phyloP scores from a whole-genome alignment of 2,888 invertebrate species.

The Eristalis intricaria region DNA sequence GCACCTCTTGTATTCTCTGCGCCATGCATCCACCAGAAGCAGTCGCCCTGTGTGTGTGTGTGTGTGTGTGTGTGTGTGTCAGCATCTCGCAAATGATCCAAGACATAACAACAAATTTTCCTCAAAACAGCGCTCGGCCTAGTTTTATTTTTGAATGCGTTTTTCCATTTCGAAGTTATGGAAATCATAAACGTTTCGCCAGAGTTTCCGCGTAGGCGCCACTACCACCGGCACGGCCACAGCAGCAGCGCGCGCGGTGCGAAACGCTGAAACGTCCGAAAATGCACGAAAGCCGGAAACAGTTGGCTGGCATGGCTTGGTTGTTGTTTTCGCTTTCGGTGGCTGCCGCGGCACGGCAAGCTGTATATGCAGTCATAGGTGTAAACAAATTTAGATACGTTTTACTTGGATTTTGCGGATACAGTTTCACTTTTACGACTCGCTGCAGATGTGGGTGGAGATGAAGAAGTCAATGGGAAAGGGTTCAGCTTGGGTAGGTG shows the following conservation, averaged over 20 bases:
- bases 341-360: not conserved
- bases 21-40: not conserved
- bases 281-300: constrained; percentile 58
- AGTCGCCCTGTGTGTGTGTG: not conserved
- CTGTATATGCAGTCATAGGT: constrained; percentile 3
- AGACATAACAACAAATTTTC: not conserved
- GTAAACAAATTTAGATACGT: constrained; percentile 28
- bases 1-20: not conserved
- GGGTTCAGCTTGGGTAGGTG: constrained; percentile 5
- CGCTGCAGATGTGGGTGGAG: constrained; percentile 36
- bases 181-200: constrained; percentile 64
- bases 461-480: constrained; percentile 9
- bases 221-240: not conserved
- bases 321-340: not conserved
- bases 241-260: not conserved
- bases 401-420: constrained; percentile 47
- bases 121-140: constrained; percentile 3
- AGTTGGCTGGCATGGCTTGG: constrained; percentile 2
- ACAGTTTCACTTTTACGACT: constrained; percentile 45
- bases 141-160: constrained; percentile 64
- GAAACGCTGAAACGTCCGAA: constrained; percentile 60
- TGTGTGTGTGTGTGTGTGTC: not conserved
- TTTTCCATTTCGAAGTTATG: constrained; percentile 42
- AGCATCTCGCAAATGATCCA: not conserved
- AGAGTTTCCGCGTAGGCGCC: constrained; percentile 62